phyloP scores from a whole-genome alignment of 2,888 invertebrate species.

The Dasypolia templi region DNA sequence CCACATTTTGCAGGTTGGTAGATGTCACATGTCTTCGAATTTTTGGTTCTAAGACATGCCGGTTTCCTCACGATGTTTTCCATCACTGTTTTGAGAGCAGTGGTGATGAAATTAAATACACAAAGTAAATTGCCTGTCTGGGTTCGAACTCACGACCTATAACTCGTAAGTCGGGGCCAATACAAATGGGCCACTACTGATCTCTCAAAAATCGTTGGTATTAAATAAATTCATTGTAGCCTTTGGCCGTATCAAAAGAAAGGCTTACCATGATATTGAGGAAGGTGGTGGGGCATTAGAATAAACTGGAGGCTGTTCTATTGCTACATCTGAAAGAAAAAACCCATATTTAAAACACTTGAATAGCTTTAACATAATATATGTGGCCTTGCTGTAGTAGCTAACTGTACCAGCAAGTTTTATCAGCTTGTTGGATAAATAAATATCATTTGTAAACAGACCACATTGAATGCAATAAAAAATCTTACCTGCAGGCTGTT shows the following conservation, averaged over 20 bases:
- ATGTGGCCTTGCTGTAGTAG: not conserved
- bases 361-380: not conserved
- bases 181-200: no score
- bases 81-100: no score
- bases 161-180: no score
- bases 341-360: not conserved
- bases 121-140: no score
- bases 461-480: not conserved
- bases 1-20: not conserved
- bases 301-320: constrained; percentile 7
- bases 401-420: not conserved
- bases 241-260: no score
- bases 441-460: not conserved
- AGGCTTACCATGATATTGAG: constrained; percentile 51
- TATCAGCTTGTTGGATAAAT: not conserved
- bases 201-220: no score
- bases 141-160: no score
- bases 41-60: no score
- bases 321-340: constrained; percentile 33
- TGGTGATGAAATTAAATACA: no score
- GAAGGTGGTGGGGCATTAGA: constrained; percentile 44
- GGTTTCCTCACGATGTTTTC: no score
- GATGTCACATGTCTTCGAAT: no score
- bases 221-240: not conserved
- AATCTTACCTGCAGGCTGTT: constrained; percentile 50